Evolutionary conservation across 2,113 vertebrate species (phyloP).

Genomic region (Xiphias gladius): DNA sequence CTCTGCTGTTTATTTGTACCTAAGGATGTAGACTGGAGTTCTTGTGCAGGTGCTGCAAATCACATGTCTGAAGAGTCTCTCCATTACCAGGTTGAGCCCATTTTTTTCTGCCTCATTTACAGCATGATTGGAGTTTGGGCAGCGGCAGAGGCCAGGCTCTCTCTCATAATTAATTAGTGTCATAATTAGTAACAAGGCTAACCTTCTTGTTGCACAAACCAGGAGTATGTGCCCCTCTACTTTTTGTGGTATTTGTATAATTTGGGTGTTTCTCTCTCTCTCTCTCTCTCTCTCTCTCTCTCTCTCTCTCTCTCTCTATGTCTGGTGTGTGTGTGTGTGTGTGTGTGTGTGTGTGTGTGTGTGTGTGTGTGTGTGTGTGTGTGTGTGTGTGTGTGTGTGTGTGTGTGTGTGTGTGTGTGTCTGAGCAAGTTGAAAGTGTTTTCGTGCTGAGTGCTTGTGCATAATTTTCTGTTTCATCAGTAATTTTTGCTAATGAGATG

Average conservation of each 20-base stretch:
- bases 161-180: slow-evolving; percentile 81
- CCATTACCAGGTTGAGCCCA: slow-evolving; percentile 66
- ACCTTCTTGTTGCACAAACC: slow-evolving; percentile 69
- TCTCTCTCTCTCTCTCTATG: too few species aligned
- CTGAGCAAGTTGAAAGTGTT: slow-evolving; percentile 15
- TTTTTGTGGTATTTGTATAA: slow-evolving; percentile 47
- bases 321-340: too few species aligned
- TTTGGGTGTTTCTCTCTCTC: slow-evolving; percentile 37
- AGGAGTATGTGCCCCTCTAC: slow-evolving; percentile 20
- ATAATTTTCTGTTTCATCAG: slow-evolving; percentile 68
- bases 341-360: too few species aligned
- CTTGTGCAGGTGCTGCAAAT: slow-evolving; percentile 57
- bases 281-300: too few species aligned
- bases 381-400: too few species aligned
- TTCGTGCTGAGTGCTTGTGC: slow-evolving; percentile 41
- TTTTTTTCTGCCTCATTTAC: slow-evolving; percentile 82
- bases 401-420: slow-evolving; percentile 13
- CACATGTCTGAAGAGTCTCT: slow-evolving; percentile 64
- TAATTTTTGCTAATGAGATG: slow-evolving; percentile 79
- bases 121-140: slow-evolving; percentile 79
- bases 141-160: slow-evolving; percentile 71
- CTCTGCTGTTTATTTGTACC: background rate
- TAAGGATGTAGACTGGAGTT: slow-evolving; percentile 16
- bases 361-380: too few species aligned
- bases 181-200: slow-evolving; percentile 81